These are phyloP conservation scores for Tachuris rubrigastra DNA, from an alignment of 2,113 vertebrate genomes.

Conservation along the genomic window DNA sequence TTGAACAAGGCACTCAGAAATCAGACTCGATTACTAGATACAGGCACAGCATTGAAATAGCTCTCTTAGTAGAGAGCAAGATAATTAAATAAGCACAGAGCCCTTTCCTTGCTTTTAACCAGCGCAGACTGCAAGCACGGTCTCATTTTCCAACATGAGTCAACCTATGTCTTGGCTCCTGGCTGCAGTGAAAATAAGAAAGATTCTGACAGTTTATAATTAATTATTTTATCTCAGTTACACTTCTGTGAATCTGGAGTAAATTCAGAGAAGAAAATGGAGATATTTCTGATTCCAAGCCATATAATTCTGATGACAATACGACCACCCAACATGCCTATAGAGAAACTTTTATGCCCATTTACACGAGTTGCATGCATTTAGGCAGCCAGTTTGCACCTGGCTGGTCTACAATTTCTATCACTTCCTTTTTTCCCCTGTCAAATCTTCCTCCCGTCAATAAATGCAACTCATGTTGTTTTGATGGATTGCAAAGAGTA, in stretches of 20 bases:
- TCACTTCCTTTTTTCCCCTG: background rate
- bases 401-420: conserved; percentile 4
- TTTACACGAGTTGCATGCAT: background rate
- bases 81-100: background rate
- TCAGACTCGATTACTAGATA: background rate
- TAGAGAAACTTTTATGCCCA: background rate
- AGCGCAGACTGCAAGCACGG: background rate
- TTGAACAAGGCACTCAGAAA: background rate
- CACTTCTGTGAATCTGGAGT: background rate
- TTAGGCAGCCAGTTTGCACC: background rate
- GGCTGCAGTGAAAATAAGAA: background rate
- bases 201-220: background rate
- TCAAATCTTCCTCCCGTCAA: background rate
- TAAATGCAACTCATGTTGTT: background rate
- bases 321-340: background rate
- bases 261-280: background rate
- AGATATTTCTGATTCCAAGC: background rate
- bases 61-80: background rate
- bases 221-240: conserved; percentile 30
- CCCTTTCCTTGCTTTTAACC: background rate
- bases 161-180: background rate
- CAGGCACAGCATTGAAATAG: background rate
- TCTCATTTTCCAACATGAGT: background rate
- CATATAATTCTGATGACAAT: background rate
- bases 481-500: background rate